Base-by-base conservation (phyloP, 2,888 invertebrate genomes). In the Nephrotoma guestfalica region DNA sequence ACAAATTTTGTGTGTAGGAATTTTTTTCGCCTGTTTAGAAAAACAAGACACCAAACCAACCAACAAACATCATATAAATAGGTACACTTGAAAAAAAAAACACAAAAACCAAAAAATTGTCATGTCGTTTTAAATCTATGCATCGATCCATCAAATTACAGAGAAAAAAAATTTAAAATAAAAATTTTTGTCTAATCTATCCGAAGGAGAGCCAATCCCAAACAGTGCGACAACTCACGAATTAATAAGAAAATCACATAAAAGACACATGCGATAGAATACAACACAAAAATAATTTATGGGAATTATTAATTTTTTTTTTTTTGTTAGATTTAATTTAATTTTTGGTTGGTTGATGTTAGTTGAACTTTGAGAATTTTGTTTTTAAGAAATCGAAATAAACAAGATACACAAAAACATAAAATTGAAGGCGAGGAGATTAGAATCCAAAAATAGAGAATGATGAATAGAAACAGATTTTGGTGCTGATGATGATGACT, bases 141-240 rank as follows among this genome's bases (percentile, higher is more conserved):
- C 42, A 84, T 84, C 84, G 84, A 84, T 84, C 84, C 84, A 84
- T 84, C 84, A 84, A 84, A 84, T 7, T 71, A 71, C 9, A 71
- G 30, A 71, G 30, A 30, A 71, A 71, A 71, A 71, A 71, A 71
- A 71, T 71, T 51, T 15, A 4, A 71, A 51, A 51, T 15, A 51
- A 51, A 30, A 51, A 51, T 18, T 71, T 71, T 71, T 71, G 30
- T 71, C 71, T 71, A 71, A 71, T 71, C 71, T 71, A 71, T 71
- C 71, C 71, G 71, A 71, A 71, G 71, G 71, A 71, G 42, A 84
- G 84, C 84, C 84, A 84, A 84, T 41, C 84, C 84, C 84, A 84
- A 84, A 84, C 42, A 84, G 84, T 84, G 84, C 84, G 84, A 84
- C 84, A 84, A 41, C 84, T 84, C 84, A 84, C 84, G 84, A 84